These are phyloP conservation scores for Lepidochitona cinerea DNA, from an alignment of 2,888 invertebrate species.

Conservation along the genomic window DNA sequence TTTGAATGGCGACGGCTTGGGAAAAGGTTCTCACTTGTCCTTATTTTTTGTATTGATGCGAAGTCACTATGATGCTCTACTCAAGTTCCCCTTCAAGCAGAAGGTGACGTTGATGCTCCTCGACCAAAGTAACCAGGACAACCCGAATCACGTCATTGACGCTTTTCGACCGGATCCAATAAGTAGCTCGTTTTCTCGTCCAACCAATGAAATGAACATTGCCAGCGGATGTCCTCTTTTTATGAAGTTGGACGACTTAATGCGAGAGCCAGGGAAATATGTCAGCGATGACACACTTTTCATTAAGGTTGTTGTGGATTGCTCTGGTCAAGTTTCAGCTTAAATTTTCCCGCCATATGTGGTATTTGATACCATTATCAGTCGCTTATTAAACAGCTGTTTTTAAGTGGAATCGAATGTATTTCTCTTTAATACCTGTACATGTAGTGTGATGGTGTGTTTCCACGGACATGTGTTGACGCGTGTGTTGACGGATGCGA, in stretches of 20 bases:
- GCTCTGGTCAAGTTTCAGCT: too few species aligned
- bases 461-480: too few species aligned
- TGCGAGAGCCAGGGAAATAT: slow-evolving; percentile 42
- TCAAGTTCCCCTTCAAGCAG: slow-evolving; percentile 65
- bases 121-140: slow-evolving; percentile 56
- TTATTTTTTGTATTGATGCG: slow-evolving; percentile 68
- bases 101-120: slow-evolving; percentile 66
- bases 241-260: slow-evolving; percentile 46
- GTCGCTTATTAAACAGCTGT: too few species aligned
- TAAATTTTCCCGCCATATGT: too few species aligned
- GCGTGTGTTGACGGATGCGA: too few species aligned
- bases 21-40: slow-evolving; percentile 64
- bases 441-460: too few species aligned
- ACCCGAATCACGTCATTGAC: slow-evolving; percentile 50
- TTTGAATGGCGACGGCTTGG: slow-evolving; percentile 67
- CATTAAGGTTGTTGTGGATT: slow-evolving; percentile 56
- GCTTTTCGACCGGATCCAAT: slow-evolving; percentile 67
- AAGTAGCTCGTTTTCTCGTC: slow-evolving; percentile 65
- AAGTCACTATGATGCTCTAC: slow-evolving; percentile 62
- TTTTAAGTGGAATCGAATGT: too few species aligned
- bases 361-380: too few species aligned
- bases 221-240: slow-evolving; percentile 70
- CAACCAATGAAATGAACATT: slow-evolving; percentile 68
- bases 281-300: slow-evolving; percentile 62
- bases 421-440: too few species aligned